A percentile compares a stretch with the other conserved stretches of the same genome.
Conservation (phyloP, 2,888 invertebrate species). For the Thecocarcelia acutangulata region DNA sequence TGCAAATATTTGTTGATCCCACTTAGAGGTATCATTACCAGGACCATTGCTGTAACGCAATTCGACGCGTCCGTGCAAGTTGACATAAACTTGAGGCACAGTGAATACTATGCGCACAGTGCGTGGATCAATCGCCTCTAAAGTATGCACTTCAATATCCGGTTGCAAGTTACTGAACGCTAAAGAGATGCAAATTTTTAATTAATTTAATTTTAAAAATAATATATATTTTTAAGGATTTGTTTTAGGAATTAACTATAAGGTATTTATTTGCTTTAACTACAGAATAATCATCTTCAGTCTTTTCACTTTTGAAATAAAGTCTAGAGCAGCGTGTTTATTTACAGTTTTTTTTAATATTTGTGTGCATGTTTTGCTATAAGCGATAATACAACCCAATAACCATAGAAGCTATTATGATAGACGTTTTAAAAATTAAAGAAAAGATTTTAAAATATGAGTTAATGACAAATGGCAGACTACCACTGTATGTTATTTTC, state of each 20-base stretch:
- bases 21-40: constrained; percentile 86
- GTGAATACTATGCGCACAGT: constrained; percentile 91
- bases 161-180: constrained; percentile 77
- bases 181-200: constrained; percentile 37
- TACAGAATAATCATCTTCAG: constrained; percentile 21
- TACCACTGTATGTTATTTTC: constrained; percentile 13
- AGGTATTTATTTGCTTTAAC: constrained; percentile 20
- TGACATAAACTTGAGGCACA: constrained; percentile 91
- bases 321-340: constrained; percentile 37
- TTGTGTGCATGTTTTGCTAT: constrained; percentile 35
- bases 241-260: constrained; percentile 38
- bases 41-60: constrained; percentile 91
- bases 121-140: constrained; percentile 90
- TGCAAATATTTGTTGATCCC: constrained; percentile 93
- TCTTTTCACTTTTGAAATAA: constrained; percentile 31
- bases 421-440: constrained; percentile 12
- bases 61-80: constrained; percentile 93
- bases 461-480: constrained; percentile 39
- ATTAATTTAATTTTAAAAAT: background rate
- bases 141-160: constrained; percentile 83
- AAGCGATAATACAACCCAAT: constrained; percentile 28
- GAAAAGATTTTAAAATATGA: constrained; percentile 42
- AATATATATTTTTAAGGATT: background rate
- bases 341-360: constrained; percentile 33
- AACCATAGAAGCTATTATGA: constrained; percentile 26